Evolutionary conservation across 2,113 vertebrate genomes (phyloP).

Genomic region (Propithecus coquereli): DNA sequence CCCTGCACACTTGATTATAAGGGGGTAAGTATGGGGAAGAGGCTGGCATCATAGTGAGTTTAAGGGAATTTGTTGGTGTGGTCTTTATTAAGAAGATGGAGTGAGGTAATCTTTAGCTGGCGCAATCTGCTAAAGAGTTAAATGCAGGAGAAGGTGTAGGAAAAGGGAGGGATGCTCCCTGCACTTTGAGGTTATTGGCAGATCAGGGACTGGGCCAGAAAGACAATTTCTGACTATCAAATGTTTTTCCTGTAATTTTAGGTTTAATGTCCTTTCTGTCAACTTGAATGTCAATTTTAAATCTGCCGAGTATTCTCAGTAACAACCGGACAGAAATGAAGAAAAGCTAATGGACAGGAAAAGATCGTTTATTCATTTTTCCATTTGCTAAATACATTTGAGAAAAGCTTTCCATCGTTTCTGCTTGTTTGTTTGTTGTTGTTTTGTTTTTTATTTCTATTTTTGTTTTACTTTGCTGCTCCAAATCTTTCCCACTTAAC

Average conservation of each 20-base stretch:
- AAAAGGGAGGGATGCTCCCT: background rate
- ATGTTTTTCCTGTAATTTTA: background rate
- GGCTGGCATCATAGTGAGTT: rapidly evolving
- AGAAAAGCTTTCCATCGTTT: background rate
- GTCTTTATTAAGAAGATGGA: background rate
- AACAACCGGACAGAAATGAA: background rate
- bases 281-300: background rate
- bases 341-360: background rate
- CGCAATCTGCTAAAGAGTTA: background rate
- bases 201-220: background rate
- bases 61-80: background rate
- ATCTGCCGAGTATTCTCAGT: background rate
- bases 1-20: background rate
- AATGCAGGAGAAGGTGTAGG: background rate
- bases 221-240: background rate
- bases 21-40: background rate
- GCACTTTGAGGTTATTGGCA: background rate
- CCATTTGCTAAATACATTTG: background rate
- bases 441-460: background rate
- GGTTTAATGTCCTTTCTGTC: background rate
- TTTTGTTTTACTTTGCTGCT: background rate
- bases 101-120: background rate
- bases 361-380: background rate
- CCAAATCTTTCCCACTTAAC: background rate
- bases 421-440: background rate